Evolutionary conservation across 2,113 vertebrate genomes (phyloP), one percentile per base, ranked within the genome.

Genomic region (Psettodes erumei): DNA sequence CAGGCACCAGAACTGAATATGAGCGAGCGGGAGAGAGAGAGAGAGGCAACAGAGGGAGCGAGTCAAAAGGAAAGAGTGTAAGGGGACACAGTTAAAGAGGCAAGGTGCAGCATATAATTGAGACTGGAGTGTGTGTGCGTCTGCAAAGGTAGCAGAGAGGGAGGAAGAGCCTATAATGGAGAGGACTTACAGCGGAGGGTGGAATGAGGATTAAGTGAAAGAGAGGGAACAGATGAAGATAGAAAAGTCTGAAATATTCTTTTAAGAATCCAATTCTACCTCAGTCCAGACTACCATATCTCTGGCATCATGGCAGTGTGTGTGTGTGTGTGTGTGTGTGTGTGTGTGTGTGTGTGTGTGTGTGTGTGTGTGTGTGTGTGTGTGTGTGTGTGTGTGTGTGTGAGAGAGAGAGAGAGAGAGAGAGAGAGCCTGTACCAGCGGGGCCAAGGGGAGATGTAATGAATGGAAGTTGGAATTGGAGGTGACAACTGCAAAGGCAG

Each of bases 401-500:
- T 42, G 35, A 21, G n/a, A 42, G 25, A 19, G 23, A 19, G 33
- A 7, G 32, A 27, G 28, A 11, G 47, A 8, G 7, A 42, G 28
- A 32, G 58, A 33, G 48, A 28, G 47, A 47, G 40, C 70, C 35
- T 55, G 21, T 54, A 60, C 23, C 75, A 73, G 70, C 75, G 70
- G 71, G 42, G 70, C 40, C 28, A 75, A 38, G 40, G 59, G 8
- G 67, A 73, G 48, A 80, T 61, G 53, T 86, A 86, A 88, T 88
- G 74, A 87, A 91, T 84, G 76, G 84, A 87, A 82, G 63, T 25
- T 81, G 38, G 63, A 84, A 88, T 88, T 84, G 73, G 61, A 87
- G 77, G 77, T 71, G 87, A 89, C 86, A 89, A 89, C 71, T 82
- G 85, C 77, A 75, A 71, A 86, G 74, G 54, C 69, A 86, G 75